Conservation (phyloP, 2,888 invertebrate species). For the Gandaritis pyraliata region DNA sequence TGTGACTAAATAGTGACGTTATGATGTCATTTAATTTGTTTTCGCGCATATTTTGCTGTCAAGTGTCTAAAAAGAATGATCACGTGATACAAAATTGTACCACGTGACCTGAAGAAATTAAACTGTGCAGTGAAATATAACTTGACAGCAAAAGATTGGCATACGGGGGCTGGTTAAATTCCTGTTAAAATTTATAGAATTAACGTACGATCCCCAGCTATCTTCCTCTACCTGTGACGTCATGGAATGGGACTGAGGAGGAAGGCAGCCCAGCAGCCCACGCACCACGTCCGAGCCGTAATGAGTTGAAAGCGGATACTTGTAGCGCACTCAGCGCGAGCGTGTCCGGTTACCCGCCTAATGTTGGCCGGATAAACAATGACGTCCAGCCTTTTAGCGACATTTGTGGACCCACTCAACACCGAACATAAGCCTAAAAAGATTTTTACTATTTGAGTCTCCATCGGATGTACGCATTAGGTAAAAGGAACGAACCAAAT, state of each 20-base stretch:
- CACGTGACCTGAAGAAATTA: too few relatives aligned
- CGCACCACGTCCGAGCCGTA: conserved; percentile 83
- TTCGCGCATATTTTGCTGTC: too few relatives aligned
- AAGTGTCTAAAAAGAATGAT: too few relatives aligned
- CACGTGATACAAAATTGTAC: too few relatives aligned
- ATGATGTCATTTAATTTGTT: too few relatives aligned
- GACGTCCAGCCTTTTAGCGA: conserved; percentile 85
- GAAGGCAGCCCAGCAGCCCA: conserved; percentile 60
- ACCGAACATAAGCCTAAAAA: conserved; percentile 82
- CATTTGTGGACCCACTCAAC: conserved; percentile 84
- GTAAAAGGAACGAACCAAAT: conserved; percentile 46
- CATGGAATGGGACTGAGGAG: conserved; percentile 52
- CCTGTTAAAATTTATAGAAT: background rate
- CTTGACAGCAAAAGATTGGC: too few relatives aligned
- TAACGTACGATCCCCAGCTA: conserved; percentile 6
- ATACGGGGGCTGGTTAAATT: background rate
- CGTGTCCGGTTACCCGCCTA: conserved; percentile 85
- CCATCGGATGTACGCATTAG: conserved; percentile 66
- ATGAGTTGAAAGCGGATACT: conserved; percentile 85
- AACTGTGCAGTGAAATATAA: too few relatives aligned
- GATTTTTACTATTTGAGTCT: conserved; percentile 79
- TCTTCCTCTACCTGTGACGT: conserved; percentile 18
- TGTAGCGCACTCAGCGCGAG: conserved; percentile 84
- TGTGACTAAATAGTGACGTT: too few relatives aligned
- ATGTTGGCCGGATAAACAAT: conserved; percentile 84